Evolutionary conservation across 2,888 invertebrate genomes (phyloP).

Genomic region (Aphodius granarius): DNA sequence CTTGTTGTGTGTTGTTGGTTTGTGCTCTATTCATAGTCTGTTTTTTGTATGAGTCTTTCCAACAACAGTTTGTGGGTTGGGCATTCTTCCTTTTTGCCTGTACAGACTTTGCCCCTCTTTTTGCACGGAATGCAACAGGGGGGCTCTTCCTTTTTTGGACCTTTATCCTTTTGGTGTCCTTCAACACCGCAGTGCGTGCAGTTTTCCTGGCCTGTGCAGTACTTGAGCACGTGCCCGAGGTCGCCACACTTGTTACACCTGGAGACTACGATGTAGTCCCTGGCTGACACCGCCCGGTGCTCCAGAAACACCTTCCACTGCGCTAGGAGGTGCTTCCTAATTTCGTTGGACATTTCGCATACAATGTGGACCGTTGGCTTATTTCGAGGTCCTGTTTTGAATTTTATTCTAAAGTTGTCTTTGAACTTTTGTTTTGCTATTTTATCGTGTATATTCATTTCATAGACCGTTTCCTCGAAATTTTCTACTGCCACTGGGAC

Average conservation of each 20-base stretch:
- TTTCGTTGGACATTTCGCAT: background rate
- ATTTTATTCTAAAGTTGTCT: constrained; percentile 9
- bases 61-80: constrained; percentile 11
- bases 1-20: background rate
- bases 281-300: background rate
- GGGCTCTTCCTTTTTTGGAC: background rate
- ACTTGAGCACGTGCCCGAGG: too few relatives aligned
- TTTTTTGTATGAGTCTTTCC: constrained; percentile 17
- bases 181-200: constrained; percentile 19
- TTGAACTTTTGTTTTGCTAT: background rate
- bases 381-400: constrained; percentile 20
- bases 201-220: background rate
- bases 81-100: background rate
- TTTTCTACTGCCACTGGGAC: background rate
- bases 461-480: constrained; percentile 9
- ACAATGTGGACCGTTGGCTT: constrained; percentile 17
- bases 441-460: constrained; percentile 14
- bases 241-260: too few relatives aligned
- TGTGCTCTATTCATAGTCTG: constrained; percentile 10
- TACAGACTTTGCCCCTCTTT: constrained; percentile 13
- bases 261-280: too few relatives aligned
- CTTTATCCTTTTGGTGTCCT: too few relatives aligned
- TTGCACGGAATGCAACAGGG: too few relatives aligned
- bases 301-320: constrained; percentile 13
- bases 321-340: background rate